Percentiles rank a stretch among this genome's conserved stretches.
These are phyloP conservation scores for Physocephala rufipes DNA, from an alignment of 2,888 invertebrate species.

Conservation along the genomic window DNA sequence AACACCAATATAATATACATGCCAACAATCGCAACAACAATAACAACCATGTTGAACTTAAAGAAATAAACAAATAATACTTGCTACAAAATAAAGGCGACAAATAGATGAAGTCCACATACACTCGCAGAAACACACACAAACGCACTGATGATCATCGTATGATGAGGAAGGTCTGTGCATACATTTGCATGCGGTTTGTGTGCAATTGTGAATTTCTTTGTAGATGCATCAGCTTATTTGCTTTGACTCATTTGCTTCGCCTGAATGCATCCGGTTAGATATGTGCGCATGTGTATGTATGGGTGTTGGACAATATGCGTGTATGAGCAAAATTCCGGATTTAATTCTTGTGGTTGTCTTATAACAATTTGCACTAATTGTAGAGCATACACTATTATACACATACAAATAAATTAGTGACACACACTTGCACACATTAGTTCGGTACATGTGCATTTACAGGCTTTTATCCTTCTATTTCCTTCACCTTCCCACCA, in stretches of 20 bases:
- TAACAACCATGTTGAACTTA: constrained; percentile 32
- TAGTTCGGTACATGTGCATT: background rate
- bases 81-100: constrained; percentile 25
- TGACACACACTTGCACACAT: background rate
- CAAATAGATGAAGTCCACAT: background rate
- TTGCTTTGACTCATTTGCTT: constrained; percentile 26
- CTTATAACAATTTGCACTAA: constrained; percentile 38
- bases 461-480: background rate
- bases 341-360: constrained; percentile 33
- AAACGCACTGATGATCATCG: background rate
- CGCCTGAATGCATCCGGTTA: background rate
- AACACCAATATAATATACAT: too few relatives aligned
- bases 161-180: constrained; percentile 9
- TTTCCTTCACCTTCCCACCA: background rate
- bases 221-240: background rate
- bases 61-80: constrained; percentile 39
- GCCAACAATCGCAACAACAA: constrained; percentile 21
- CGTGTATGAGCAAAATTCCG: background rate
- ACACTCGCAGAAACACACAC: too few relatives aligned
- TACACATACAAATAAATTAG: too few relatives aligned
- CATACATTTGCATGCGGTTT: constrained; percentile 22
- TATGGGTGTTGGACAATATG: background rate
- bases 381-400: constrained; percentile 31
- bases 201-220: background rate
- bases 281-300: background rate